Evolutionary conservation across 2,797 vertebrate species (phyloP).

Genomic region (Myotis pilosus): DNA sequence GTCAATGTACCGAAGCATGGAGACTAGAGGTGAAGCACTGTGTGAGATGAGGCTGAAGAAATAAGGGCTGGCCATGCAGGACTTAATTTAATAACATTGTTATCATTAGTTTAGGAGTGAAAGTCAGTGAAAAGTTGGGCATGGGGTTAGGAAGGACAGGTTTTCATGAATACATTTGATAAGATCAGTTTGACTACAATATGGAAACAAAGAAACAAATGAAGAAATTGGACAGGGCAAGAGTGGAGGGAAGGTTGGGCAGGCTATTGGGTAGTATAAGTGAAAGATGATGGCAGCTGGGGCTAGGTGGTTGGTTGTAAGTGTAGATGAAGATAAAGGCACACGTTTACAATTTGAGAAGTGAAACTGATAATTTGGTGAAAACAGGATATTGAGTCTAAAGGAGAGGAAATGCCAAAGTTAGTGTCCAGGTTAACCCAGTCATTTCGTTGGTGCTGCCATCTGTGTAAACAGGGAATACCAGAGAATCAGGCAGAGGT

Average conservation of each 20-base stretch:
- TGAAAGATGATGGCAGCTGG: not conserved
- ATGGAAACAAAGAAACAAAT: not conserved
- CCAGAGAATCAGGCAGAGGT: not conserved
- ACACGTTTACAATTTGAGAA: not conserved
- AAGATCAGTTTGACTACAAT: not conserved
- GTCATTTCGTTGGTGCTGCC: not conserved
- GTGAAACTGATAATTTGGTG: not conserved
- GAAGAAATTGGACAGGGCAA: not conserved
- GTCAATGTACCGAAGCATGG: not conserved
- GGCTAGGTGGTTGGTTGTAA: not conserved
- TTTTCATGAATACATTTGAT: not conserved
- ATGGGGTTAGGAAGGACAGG: not conserved
- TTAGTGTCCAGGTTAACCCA: not conserved
- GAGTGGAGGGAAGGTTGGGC: not conserved
- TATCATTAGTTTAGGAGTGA: not conserved
- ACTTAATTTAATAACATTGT: not conserved
- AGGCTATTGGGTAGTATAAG: not conserved
- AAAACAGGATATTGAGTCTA: not conserved
- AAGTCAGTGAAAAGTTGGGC: not conserved
- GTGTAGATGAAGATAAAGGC: not conserved
- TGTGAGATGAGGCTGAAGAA: not conserved
- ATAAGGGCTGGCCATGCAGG: not conserved
- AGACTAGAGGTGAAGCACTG: not conserved
- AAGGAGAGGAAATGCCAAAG: constrained; percentile 16
- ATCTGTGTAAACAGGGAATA: not conserved